A percentile compares a stretch with the other conserved stretches of the same genome.
These are phyloP conservation scores for Amiota mariae DNA, from an alignment of 2,888 invertebrate genomes.

Conservation along the genomic window DNA sequence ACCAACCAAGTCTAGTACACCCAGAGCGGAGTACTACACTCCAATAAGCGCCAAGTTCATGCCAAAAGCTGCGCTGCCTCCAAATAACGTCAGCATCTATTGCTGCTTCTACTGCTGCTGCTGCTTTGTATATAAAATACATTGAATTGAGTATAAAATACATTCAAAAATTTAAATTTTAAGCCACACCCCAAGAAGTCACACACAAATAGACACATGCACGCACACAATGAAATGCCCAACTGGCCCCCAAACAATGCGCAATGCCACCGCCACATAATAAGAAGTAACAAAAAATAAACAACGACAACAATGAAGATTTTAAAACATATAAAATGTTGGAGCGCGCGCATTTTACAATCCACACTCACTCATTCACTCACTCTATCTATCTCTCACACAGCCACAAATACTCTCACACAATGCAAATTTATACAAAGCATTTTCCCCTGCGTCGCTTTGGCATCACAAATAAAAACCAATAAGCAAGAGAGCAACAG, in stretches of 20 bases:
- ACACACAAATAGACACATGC: conserved; percentile 47
- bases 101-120: background rate
- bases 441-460: background rate
- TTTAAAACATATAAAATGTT: conserved; percentile 69
- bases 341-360: conserved; percentile 54
- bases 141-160: conserved; percentile 44
- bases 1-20: conserved; percentile 45
- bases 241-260: conserved; percentile 24
- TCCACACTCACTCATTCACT: conserved; percentile 36
- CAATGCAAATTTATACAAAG: conserved; percentile 29
- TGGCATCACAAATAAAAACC: too few relatives aligned
- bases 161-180: conserved; percentile 72
- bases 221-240: conserved; percentile 50
- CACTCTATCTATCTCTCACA: conserved; percentile 12
- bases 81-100: background rate
- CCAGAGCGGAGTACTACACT: conserved; percentile 24
- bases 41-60: background rate
- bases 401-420: conserved; percentile 42
- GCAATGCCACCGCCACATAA: conserved; percentile 37
- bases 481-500: too few relatives aligned
- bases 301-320: conserved; percentile 41
- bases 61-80: background rate
- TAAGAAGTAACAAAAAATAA: conserved; percentile 42
- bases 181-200: conserved; percentile 72
- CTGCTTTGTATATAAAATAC: conserved; percentile 26